Conservation (phyloP, 2,888 invertebrate genomes). For the Eucriotettix oculatus region DNA sequence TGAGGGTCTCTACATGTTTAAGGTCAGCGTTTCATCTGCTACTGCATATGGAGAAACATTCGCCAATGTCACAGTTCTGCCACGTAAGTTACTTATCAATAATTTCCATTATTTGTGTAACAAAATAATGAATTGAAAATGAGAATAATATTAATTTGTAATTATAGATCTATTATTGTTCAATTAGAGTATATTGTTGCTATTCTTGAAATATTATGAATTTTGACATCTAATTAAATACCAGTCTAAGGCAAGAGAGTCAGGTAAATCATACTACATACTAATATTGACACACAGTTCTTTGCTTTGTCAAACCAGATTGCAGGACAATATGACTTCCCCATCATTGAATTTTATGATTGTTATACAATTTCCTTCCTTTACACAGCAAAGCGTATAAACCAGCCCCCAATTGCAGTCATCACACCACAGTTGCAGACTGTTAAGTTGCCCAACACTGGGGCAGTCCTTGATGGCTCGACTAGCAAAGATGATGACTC, state of each 20-base stretch:
- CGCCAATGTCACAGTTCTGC: slow-evolving; percentile 79
- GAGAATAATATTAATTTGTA: too few relatives aligned
- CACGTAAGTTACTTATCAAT: slow-evolving; percentile 29
- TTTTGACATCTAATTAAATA: neutral
- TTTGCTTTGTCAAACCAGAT: too few relatives aligned
- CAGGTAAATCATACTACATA: neutral
- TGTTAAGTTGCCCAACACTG: slow-evolving; percentile 77
- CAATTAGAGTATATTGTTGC: too few relatives aligned
- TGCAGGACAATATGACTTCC: too few relatives aligned
- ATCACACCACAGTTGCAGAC: slow-evolving; percentile 74
- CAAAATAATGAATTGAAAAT: too few relatives aligned
- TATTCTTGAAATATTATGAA: too few relatives aligned
- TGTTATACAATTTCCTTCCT: too few relatives aligned
- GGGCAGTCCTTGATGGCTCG: slow-evolving; percentile 74
- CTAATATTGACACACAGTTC: neutral
- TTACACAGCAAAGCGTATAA: slow-evolving; percentile 51
- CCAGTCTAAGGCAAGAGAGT: neutral
- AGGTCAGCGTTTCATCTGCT: slow-evolving; percentile 55
- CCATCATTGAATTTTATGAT: too few relatives aligned
- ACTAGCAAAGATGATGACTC: slow-evolving; percentile 57
- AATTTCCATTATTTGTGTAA: neutral
- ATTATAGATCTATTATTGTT: too few relatives aligned
- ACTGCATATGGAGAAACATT: slow-evolving; percentile 62
- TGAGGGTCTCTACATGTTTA: slow-evolving; percentile 77
- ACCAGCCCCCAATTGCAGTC: slow-evolving; percentile 67